A percentile compares a stretch with the other conserved stretches of the same genome.
These are phyloP conservation scores for Champsocephalus gunnari DNA, from an alignment of 2,797 vertebrate genomes.

Conservation along the genomic window DNA sequence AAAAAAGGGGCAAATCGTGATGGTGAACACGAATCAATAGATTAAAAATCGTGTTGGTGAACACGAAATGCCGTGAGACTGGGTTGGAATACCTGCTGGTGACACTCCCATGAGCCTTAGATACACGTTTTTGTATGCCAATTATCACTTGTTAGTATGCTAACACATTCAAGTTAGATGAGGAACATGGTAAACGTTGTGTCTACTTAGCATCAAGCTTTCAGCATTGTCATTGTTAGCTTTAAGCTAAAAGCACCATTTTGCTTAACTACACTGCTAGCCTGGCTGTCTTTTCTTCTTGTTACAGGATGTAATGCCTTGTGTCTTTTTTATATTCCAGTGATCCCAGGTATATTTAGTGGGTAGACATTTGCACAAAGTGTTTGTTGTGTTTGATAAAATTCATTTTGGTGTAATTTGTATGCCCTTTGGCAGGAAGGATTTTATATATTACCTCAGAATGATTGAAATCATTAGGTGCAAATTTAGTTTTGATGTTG, in stretches of 20 bases:
- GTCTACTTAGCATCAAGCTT: neutral
- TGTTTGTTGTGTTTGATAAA: neutral
- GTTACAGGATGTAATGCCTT: neutral
- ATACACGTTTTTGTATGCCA: neutral
- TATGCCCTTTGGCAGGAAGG: slow-evolving; percentile 15
- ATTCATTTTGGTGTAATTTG: slow-evolving; percentile 1
- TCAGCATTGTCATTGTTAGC: neutral
- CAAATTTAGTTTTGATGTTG: slow-evolving; percentile 37
- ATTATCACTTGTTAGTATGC: neutral
- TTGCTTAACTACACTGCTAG: neutral
- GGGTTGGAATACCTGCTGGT: neutral
- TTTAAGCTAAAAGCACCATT: neutral
- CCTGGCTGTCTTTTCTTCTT: neutral
- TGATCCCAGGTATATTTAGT: neutral
- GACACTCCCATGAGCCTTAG: neutral
- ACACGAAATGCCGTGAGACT: no score
- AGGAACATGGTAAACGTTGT: neutral
- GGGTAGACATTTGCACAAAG: neutral
- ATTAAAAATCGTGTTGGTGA: no score
- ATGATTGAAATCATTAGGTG: slow-evolving; percentile 30
- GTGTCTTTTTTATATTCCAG: neutral
- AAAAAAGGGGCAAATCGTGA: no score
- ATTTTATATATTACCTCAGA: slow-evolving; percentile 18
- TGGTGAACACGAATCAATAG: no score
- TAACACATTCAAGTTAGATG: neutral